Percentiles rank a stretch among this genome's conserved stretches.
Conservation (phyloP, 2,797 vertebrate species). For the Melanogrammus aeglefinus region DNA sequence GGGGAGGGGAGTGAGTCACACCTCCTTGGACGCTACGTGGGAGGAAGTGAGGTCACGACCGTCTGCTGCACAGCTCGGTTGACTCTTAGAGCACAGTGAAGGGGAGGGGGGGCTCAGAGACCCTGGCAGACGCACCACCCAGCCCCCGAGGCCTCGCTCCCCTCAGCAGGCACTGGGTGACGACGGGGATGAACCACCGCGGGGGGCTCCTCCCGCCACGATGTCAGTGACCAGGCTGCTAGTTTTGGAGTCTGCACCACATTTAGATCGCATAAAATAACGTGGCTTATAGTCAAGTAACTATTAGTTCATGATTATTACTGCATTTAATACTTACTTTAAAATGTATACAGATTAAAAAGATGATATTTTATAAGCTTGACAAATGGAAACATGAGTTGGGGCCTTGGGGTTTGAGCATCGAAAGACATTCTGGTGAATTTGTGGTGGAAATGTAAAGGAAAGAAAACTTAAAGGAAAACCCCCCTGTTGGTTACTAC, state of each 20-base stretch:
- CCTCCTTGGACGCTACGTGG: slow-evolving; percentile 67
- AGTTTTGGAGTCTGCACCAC: neutral
- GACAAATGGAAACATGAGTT: neutral
- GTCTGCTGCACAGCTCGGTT: slow-evolving; percentile 53
- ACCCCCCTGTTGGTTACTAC: too few species aligned
- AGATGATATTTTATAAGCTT: neutral
- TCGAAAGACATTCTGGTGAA: too few species aligned
- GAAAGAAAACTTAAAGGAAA: too few species aligned
- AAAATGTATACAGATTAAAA: neutral
- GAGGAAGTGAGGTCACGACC: slow-evolving; percentile 71
- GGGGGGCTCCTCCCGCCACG: too few species aligned
- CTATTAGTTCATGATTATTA: too few species aligned
- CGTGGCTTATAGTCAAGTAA: too few species aligned
- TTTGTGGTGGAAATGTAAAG: too few species aligned
- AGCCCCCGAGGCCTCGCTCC: slow-evolving; percentile 32
- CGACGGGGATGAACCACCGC: neutral
- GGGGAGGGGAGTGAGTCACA: slow-evolving; percentile 69
- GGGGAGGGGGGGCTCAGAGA: slow-evolving; percentile 20
- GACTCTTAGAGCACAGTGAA: slow-evolving; percentile 58
- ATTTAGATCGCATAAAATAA: neutral
- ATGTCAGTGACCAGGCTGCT: neutral
- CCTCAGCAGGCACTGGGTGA: slow-evolving; percentile 32
- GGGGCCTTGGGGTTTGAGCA: too few species aligned
- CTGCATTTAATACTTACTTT: too few species aligned
- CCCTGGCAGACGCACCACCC: slow-evolving; percentile 39